Conservation (phyloP, 2,113 vertebrate genomes). For the Labeo rohita region DNA sequence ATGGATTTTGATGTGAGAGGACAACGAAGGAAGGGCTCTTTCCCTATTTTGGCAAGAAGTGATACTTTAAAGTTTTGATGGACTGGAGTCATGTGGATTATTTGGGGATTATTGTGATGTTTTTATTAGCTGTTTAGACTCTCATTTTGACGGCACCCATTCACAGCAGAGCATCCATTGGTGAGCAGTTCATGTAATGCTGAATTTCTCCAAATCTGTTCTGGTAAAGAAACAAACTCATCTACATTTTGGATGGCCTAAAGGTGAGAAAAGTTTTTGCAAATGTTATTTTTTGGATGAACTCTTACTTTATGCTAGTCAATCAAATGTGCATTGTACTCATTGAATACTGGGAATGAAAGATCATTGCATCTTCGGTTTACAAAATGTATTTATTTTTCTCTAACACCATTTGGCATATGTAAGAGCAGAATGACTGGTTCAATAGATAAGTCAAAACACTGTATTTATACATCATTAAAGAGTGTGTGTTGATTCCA, state of each 20-base stretch:
- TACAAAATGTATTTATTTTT: neutral
- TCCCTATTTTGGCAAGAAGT: neutral
- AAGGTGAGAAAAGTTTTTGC: too few species aligned
- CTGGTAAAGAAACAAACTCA: neutral
- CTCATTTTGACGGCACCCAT: too few species aligned
- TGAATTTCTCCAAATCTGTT: neutral
- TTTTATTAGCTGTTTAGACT: too few species aligned
- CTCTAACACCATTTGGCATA: neutral
- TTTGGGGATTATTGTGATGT: too few species aligned
- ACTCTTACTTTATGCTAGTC: neutral
- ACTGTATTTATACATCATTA: neutral
- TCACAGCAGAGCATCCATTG: too few species aligned
- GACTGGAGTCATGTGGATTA: too few species aligned
- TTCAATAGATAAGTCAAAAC: neutral
- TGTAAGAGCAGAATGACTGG: neutral
- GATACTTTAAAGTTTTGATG: too few species aligned
- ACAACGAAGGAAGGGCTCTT: neutral
- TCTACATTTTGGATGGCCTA: too few species aligned
- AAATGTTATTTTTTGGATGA: too few species aligned
- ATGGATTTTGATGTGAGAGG: neutral
- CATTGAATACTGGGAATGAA: neutral
- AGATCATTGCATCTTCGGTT: neutral
- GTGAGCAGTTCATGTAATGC: too few species aligned
- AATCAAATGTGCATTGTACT: neutral
- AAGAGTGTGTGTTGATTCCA: constrained; percentile 1